Percentiles rank a stretch among this genome's conserved stretches.
phyloP scores from a whole-genome alignment of 2,113 vertebrate species.

The Centrocercus urophasianus region DNA sequence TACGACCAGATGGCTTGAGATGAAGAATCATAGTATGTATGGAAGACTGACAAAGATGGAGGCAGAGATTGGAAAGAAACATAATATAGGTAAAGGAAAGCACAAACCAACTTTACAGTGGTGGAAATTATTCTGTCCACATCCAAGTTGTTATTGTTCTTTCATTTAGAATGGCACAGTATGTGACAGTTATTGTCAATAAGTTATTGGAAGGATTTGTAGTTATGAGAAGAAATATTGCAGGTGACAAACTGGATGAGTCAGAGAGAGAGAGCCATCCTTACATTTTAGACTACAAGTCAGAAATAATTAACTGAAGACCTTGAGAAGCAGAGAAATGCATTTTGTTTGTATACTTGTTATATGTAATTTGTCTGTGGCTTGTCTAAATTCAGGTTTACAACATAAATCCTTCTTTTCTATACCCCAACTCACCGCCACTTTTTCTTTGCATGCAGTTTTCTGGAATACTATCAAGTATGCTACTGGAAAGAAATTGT shows the following conservation, averaged over 20 bases:
- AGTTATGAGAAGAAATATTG: background rate
- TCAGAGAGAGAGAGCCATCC: background rate
- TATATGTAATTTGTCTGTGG: background rate
- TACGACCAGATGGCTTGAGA: background rate
- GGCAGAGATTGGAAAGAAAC: background rate
- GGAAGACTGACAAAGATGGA: background rate
- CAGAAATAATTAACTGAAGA: background rate
- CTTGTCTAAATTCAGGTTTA: background rate
- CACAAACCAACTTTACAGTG: background rate
- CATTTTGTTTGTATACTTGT: background rate
- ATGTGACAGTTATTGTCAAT: background rate
- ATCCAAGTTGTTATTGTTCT: background rate
- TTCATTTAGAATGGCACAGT: background rate
- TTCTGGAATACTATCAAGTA: background rate
- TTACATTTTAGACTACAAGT: background rate
- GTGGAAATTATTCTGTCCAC: background rate
- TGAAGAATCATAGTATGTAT: background rate
- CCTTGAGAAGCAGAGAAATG: background rate
- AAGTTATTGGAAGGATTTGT: background rate
- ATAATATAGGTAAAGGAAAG: background rate
- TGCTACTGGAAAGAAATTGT: background rate
- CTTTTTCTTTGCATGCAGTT: background rate
- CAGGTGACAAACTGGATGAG: conserved; percentile 4
- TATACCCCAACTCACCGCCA: background rate
- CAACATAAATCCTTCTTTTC: too few species aligned